Conservation (phyloP, 2,113 vertebrate genomes). For the Podarcis muralis region DNA sequence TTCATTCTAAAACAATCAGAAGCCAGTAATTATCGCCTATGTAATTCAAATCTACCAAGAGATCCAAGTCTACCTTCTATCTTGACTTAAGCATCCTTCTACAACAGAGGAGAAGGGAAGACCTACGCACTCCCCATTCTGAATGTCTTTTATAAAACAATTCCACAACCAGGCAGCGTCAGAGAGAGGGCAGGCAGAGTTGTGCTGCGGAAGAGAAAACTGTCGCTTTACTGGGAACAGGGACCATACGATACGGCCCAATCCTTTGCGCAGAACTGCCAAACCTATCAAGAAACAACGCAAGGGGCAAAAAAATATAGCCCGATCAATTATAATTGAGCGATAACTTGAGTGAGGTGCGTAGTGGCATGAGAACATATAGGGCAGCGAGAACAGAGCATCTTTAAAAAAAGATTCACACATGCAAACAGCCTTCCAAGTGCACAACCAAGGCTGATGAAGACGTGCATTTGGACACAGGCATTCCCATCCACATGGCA, state of each 20-base stretch:
- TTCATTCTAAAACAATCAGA: too few relatives aligned
- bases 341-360: not conserved
- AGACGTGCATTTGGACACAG: too few relatives aligned
- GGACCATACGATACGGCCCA: not conserved
- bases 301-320: not conserved
- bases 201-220: not conserved
- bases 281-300: not conserved
- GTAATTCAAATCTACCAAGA: too few relatives aligned
- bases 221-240: not conserved
- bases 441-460: too few relatives aligned
- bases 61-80: too few relatives aligned
- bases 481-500: not conserved
- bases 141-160: not conserved
- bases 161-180: not conserved
- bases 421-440: not conserved
- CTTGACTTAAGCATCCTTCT: not conserved
- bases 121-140: not conserved
- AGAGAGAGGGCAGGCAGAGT: too few relatives aligned
- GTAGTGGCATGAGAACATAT: not conserved
- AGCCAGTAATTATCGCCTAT: not conserved
- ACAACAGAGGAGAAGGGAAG: not conserved
- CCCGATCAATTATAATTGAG: not conserved
- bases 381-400: not conserved
- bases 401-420: too few relatives aligned
- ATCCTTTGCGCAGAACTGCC: not conserved